These are phyloP conservation scores for Pyrochroa serraticornis DNA, from an alignment of 2,888 invertebrate genomes.

Conservation along the genomic window DNA sequence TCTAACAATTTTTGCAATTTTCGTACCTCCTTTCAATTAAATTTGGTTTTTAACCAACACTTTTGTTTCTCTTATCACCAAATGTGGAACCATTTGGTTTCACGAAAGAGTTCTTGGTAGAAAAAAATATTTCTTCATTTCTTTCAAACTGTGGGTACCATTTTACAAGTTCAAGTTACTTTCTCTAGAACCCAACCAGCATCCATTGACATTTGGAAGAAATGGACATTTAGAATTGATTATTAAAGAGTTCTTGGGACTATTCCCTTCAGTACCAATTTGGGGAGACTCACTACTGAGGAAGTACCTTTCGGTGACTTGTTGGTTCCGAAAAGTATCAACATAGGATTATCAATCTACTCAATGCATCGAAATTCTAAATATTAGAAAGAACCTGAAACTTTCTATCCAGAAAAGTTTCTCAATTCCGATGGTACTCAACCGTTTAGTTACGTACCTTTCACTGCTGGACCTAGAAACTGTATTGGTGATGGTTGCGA, in stretches of 20 bases:
- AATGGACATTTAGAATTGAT: constrained; percentile 51
- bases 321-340: constrained; percentile 46
- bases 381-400: constrained; percentile 43
- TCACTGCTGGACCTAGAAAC: constrained; percentile 26
- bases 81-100: no score
- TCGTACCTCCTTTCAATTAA: no score
- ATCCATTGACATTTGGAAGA: constrained; percentile 44
- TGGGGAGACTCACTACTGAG: constrained; percentile 36
- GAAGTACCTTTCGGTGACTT: constrained; percentile 38
- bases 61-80: no score
- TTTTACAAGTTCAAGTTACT: no score
- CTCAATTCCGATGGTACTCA: constrained; percentile 30
- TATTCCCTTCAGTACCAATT: constrained; percentile 50
- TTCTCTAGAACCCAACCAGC: constrained; percentile 28
- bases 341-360: constrained; percentile 38
- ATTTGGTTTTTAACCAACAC: no score
- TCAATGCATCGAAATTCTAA: constrained; percentile 47
- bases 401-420: constrained; percentile 30
- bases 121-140: no score
- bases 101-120: no score
- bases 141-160: no score
- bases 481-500: constrained; percentile 32
- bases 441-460: constrained; percentile 21
- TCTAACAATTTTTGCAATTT: no score
- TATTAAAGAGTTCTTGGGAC: constrained; percentile 48